Base-by-base conservation (phyloP, 2,888 invertebrate genomes). In the Trisateles emortualis region DNA sequence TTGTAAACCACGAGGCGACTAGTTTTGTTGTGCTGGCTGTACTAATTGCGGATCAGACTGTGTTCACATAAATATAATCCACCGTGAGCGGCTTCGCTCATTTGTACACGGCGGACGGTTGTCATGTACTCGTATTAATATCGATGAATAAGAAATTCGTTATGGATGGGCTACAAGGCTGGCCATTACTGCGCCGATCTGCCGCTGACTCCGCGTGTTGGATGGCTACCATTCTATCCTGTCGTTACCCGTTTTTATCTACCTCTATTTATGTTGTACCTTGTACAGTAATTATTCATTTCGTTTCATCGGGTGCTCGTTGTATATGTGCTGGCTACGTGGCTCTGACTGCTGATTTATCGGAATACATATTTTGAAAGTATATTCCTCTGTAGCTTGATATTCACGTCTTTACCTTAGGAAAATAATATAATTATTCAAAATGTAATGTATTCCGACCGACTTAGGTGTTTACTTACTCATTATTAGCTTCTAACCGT, bases 131-230 rank as follows among this genome's bases (percentile, higher is more conserved):
- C 80, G 84, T 88, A 91, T 90, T 90, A 89, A 90, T 89, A 90
- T 89, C 91, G 90, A 92, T 92, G 92, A 90, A 92, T 92, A 90
- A 91, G 88, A 92, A 91, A 91, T 91, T 87, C 86, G 89, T 91
- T 90, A 92, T 92, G 86, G 88, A 92, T 91, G 88, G 83, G 79
- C 71, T 92, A 92, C 92, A 92, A 84, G 90, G 80, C 81, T 84
- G 79, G 78, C 88, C 85, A 90, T 90, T 89, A 90, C 88, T 70
- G 74, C 76, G 74, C 66, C 80, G 79, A 80, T 79, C 78, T 74
- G 81, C 83, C 81, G 80, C 78, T 76, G 73, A 71, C 81, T 78
- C 77, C 77, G 76, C 66, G 66, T 75, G 76, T 72, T 76, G 72
- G 73, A 76, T 75, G 74, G 85, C 88, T 88, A 88, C 88, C 83